Evolutionary conservation across 2,113 vertebrate genomes (phyloP).

Genomic region (Pseudorectes ferrugineus): DNA sequence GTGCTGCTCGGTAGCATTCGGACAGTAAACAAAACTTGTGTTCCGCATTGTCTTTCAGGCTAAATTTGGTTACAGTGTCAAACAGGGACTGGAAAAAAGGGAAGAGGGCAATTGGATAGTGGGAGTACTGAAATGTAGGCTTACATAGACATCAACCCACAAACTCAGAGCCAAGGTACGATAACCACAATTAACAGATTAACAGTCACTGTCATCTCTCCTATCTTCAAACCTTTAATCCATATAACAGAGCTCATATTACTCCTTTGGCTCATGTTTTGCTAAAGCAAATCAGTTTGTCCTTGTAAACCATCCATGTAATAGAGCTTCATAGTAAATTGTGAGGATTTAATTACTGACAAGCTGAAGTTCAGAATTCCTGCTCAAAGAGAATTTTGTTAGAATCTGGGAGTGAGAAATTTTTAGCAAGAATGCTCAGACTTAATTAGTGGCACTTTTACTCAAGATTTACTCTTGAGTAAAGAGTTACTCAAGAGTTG

Average conservation of each 20-base stretch:
- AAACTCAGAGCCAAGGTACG: neutral
- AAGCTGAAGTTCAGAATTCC: neutral
- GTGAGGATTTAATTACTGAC: neutral
- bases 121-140: neutral
- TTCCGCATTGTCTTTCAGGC: neutral
- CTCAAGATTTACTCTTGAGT: neutral
- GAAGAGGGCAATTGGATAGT: neutral
- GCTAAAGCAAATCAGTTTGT: neutral
- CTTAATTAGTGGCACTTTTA: neutral
- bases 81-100: neutral
- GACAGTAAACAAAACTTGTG: neutral
- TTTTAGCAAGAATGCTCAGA: neutral
- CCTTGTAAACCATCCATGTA: neutral
- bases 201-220: neutral
- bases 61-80: neutral
- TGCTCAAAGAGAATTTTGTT: neutral
- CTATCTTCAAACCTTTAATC: neutral
- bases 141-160: neutral
- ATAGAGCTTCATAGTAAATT: neutral
- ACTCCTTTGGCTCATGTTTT: neutral
- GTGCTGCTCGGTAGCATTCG: neutral
- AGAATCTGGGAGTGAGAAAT: neutral
- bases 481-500: too few species aligned
- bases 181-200: neutral
- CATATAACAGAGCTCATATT: neutral